These are phyloP conservation scores for Oreamnos americanus DNA, from an alignment of 2,113 vertebrate species.

Conservation along the genomic window DNA sequence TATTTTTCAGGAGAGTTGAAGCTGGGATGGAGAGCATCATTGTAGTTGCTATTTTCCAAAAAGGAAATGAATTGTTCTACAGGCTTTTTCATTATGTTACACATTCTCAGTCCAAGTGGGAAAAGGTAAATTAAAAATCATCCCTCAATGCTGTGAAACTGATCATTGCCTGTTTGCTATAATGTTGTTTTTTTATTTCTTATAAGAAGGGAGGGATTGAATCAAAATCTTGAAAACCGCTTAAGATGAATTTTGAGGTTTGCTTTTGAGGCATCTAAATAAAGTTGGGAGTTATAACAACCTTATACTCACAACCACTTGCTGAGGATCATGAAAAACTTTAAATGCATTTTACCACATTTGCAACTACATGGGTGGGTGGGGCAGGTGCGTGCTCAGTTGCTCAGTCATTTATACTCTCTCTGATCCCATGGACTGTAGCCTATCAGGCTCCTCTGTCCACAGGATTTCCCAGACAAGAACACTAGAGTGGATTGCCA, in stretches of 20 bases:
- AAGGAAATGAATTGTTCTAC: neutral
- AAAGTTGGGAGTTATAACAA: neutral
- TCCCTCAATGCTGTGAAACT: neutral
- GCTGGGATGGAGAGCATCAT: neutral
- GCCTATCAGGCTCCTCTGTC: neutral
- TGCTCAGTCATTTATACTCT: neutral
- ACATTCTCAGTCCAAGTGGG: neutral
- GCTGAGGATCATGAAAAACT: neutral
- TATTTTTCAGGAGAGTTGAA: neutral
- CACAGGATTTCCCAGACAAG: neutral
- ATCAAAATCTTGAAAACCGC: neutral
- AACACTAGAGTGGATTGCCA: neutral
- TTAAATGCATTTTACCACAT: neutral
- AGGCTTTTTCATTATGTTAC: neutral
- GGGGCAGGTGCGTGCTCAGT: accelerated
- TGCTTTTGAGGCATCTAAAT: neutral
- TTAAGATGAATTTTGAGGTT: neutral
- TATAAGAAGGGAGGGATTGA: neutral
- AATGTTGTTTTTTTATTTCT: neutral
- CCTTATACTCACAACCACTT: neutral
- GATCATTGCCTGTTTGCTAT: neutral
- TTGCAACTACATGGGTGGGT: neutral
- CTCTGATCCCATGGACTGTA: neutral
- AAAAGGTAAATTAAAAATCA: neutral
- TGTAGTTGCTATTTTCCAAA: neutral